These are phyloP conservation scores for Agrotis puta DNA, from an alignment of 2,888 invertebrate species.

Conservation along the genomic window DNA sequence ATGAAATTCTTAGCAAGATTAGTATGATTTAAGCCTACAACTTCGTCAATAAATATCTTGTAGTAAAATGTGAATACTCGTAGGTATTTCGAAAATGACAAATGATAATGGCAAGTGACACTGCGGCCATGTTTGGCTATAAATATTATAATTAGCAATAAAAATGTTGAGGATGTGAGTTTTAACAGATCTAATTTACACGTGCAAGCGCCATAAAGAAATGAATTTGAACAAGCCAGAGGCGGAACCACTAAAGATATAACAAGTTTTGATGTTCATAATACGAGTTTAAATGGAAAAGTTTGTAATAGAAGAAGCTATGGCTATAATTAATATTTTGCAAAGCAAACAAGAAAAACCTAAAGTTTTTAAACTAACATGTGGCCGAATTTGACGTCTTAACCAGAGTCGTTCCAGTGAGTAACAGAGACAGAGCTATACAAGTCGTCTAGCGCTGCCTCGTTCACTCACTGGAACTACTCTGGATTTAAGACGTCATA, in stretches of 20 bases:
- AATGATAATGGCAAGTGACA: conserved; percentile 36
- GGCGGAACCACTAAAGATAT: neutral
- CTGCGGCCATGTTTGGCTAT: conserved; percentile 25
- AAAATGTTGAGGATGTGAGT: conserved; percentile 24
- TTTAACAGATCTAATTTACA: conserved; percentile 29
- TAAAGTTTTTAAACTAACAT: too few species aligned
- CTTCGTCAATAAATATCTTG: conserved; percentile 26
- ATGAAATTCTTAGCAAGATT: conserved; percentile 14
- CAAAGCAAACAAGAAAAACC: neutral
- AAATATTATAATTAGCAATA: conserved; percentile 45
- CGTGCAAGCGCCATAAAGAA: neutral
- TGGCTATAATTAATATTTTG: too few species aligned
- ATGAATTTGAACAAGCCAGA: neutral
- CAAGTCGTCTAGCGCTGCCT: too few species aligned
- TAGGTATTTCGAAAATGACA: conserved; percentile 34
- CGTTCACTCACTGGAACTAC: too few species aligned
- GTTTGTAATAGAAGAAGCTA: too few species aligned
- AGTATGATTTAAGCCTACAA: conserved; percentile 15
- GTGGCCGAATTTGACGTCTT: too few species aligned
- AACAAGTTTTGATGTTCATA: neutral
- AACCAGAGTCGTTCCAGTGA: too few species aligned
- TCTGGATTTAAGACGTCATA: too few species aligned
- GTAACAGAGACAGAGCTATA: too few species aligned
- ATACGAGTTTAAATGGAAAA: neutral
- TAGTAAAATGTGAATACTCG: conserved; percentile 30